Percentiles rank a stretch among this genome's conserved stretches.
Evolutionary conservation across 2,113 vertebrate species (phyloP).

Genomic region (Ammodytes dubius): DNA sequence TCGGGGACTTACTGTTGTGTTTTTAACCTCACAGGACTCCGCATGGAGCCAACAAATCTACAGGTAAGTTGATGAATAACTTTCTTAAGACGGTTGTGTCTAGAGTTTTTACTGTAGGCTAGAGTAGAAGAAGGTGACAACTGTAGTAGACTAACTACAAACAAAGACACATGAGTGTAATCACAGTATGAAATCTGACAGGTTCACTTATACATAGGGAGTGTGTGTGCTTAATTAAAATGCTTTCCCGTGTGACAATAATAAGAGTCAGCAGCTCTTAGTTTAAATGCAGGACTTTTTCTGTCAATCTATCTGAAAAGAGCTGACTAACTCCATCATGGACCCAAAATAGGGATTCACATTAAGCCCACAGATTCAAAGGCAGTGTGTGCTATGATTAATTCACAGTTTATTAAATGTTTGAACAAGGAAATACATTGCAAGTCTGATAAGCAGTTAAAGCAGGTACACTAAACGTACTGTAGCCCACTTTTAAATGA

Average conservation of each 20-base stretch:
- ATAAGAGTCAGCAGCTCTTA: background rate
- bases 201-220: constrained; percentile 16
- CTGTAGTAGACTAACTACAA: background rate
- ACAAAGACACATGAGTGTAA: background rate
- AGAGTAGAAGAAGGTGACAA: background rate
- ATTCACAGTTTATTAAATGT: background rate
- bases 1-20: background rate
- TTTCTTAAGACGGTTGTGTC: background rate
- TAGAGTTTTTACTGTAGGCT: too few species aligned
- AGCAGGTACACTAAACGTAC: background rate
- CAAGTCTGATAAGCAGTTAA: background rate
- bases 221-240: background rate
- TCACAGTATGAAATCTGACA: background rate
- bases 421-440: background rate
- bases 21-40: constrained; percentile 9
- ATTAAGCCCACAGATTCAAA: background rate
- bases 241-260: accelerated
- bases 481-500: background rate
- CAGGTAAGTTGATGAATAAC: constrained; percentile 76
- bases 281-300: background rate
- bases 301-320: background rate
- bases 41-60: constrained; percentile 83
- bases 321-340: constrained; percentile 5
- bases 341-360: constrained; percentile 4
- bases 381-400: constrained; percentile 5